phyloP scores from a whole-genome alignment of 35 echinoderm and acorn worm genomes.

The Hemicentrotus pulcherrimus region DNA sequence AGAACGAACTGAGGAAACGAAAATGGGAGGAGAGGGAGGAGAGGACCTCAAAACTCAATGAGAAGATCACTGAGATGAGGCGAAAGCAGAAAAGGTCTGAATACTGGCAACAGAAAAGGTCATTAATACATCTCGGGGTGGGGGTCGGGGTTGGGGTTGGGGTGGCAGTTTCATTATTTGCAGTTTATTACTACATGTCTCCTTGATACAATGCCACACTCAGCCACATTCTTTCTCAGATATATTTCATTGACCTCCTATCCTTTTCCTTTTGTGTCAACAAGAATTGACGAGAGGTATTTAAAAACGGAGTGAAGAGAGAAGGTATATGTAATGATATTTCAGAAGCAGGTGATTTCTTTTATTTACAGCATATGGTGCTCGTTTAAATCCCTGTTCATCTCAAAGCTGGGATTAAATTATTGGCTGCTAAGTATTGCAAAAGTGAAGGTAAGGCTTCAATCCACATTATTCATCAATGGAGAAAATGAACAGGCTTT shows the following conservation, averaged over 20 bases:
- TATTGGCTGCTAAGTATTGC: background rate
- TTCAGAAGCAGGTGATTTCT: background rate
- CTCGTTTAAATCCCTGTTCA: background rate
- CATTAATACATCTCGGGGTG: conserved; percentile 67
- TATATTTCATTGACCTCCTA: background rate
- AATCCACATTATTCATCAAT: background rate
- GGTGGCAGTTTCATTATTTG: conserved; percentile 43
- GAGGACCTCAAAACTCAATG: conserved; percentile 58
- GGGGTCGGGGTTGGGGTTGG: conserved; percentile 68
- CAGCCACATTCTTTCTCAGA: background rate
- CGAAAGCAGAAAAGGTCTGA: conserved; percentile 68
- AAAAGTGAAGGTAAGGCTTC: background rate
- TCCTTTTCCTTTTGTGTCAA: background rate
- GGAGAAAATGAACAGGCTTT: background rate
- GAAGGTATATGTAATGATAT: background rate
- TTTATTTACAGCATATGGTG: background rate
- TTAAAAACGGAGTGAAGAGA: background rate
- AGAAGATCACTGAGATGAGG: conserved; percentile 68
- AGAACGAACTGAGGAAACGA: conserved; percentile 49
- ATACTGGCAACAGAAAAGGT: conserved; percentile 62
- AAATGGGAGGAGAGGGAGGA: conserved; percentile 66
- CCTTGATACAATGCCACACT: background rate
- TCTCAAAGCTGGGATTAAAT: background rate
- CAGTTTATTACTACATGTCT: conserved; percentile 25
- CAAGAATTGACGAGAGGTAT: background rate